These are phyloP conservation scores for Pantelozetes paolii DNA, from an alignment of 2,888 invertebrate species.

Conservation along the genomic window DNA sequence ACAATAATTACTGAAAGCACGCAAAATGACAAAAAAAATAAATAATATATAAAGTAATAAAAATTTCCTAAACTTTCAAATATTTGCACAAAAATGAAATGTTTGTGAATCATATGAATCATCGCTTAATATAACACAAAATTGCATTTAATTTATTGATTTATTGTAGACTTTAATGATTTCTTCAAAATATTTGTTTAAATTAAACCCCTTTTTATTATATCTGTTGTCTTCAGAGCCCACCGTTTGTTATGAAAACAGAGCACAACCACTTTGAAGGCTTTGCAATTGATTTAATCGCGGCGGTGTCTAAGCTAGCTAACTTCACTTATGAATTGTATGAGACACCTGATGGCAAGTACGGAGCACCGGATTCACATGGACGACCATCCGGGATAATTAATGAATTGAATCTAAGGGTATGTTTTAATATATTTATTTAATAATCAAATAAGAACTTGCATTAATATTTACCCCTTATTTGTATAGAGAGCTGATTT, in stretches of 20 bases:
- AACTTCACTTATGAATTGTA: constrained; percentile 47
- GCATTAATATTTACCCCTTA: not conserved
- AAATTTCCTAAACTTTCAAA: no score
- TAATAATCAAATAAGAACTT: not conserved
- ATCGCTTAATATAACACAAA: no score
- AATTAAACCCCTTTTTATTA: not conserved
- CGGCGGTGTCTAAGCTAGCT: constrained; percentile 67
- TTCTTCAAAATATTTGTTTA: not conserved
- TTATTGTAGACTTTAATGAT: not conserved
- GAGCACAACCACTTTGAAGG: constrained; percentile 79
- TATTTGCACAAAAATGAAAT: no score
- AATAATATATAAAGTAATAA: no score
- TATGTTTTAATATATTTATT: constrained; percentile 55
- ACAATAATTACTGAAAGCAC: no score
- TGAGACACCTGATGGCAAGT: constrained; percentile 76
- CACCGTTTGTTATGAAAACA: constrained; percentile 30
- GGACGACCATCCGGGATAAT: constrained; percentile 78
- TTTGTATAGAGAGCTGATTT: constrained; percentile 76
- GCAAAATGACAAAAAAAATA: no score
- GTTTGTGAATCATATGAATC: no score
- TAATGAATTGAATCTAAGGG: constrained; percentile 78
- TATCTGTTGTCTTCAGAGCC: constrained; percentile 20
- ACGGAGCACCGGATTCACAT: constrained; percentile 68
- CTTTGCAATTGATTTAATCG: constrained; percentile 85
- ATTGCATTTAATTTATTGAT: not conserved